Conservation (phyloP, 2,888 invertebrate species). For the Lacanobia wlatinum region DNA sequence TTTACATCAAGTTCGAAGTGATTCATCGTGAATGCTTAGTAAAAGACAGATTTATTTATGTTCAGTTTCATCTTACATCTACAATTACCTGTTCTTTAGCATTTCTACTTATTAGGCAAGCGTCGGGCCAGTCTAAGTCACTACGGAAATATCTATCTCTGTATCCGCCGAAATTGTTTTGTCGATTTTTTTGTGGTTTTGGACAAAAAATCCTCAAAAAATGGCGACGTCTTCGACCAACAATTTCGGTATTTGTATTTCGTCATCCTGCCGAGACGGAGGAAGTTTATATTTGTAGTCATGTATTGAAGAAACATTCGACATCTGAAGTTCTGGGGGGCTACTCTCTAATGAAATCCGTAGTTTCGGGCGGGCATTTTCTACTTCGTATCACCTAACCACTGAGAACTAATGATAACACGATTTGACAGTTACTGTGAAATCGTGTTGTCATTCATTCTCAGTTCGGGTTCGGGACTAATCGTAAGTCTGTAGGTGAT, state of each 20-base stretch:
- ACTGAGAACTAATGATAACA: too few relatives aligned
- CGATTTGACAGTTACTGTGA: too few relatives aligned
- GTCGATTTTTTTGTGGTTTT: slow-evolving; percentile 27
- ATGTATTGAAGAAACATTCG: slow-evolving; percentile 30
- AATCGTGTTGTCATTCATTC: too few relatives aligned
- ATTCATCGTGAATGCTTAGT: neutral
- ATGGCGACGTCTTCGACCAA: slow-evolving; percentile 9
- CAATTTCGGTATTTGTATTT: slow-evolving; percentile 37
- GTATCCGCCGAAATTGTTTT: slow-evolving; percentile 19
- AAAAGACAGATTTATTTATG: neutral
- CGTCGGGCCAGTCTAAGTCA: slow-evolving; percentile 8
- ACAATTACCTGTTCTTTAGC: slow-evolving; percentile 34
- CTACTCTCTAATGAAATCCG: too few relatives aligned
- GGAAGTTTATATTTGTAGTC: slow-evolving; percentile 39
- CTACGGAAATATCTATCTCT: slow-evolving; percentile 29
- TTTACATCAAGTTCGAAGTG: neutral
- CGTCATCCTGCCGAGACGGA: slow-evolving; percentile 21
- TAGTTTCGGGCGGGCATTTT: too few relatives aligned
- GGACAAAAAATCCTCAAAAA: slow-evolving; percentile 9
- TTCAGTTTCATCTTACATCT: slow-evolving; percentile 4
- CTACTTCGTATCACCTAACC: too few relatives aligned
- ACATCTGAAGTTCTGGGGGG: slow-evolving; percentile 26
- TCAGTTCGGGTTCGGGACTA: too few relatives aligned
- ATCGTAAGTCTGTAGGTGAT: too few relatives aligned
- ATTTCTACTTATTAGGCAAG: slow-evolving; percentile 29